These are phyloP conservation scores for Brachionus manjavacas DNA, from an alignment of 1,140 invertebrate genomes.

Conservation along the genomic window DNA sequence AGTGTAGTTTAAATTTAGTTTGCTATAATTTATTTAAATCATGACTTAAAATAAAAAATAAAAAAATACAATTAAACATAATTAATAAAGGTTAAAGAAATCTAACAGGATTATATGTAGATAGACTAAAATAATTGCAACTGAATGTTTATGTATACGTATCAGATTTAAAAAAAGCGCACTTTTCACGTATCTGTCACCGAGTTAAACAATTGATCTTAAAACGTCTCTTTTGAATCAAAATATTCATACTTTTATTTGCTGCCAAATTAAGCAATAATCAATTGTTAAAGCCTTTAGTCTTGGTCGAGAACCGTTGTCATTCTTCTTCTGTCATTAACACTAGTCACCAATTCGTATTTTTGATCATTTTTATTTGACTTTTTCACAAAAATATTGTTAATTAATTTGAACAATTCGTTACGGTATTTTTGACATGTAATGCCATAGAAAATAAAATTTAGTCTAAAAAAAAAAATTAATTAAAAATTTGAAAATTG, in stretches of 20 bases:
- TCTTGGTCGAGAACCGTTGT: neutral
- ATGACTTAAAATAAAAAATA: neutral
- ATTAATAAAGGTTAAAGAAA: neutral
- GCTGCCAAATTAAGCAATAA: neutral
- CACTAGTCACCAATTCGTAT: constrained; percentile 15
- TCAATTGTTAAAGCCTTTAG: neutral
- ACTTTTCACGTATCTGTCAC: neutral
- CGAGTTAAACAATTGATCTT: neutral
- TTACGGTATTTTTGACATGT: constrained; percentile 39
- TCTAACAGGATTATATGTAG: neutral
- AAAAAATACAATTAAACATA: neutral
- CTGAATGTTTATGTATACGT: neutral
- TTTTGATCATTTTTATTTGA: neutral
- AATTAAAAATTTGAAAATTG: neutral
- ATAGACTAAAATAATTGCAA: neutral
- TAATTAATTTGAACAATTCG: neutral
- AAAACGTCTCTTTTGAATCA: neutral
- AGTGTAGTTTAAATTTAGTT: neutral
- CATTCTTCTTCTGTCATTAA: neutral
- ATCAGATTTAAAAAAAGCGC: neutral
- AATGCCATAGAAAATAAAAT: constrained; percentile 43
- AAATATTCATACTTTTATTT: neutral
- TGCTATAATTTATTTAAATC: neutral
- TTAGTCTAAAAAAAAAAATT: neutral
- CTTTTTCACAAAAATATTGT: neutral